Conservation (phyloP, 2,888 invertebrate species). For the Eulithis testata region DNA sequence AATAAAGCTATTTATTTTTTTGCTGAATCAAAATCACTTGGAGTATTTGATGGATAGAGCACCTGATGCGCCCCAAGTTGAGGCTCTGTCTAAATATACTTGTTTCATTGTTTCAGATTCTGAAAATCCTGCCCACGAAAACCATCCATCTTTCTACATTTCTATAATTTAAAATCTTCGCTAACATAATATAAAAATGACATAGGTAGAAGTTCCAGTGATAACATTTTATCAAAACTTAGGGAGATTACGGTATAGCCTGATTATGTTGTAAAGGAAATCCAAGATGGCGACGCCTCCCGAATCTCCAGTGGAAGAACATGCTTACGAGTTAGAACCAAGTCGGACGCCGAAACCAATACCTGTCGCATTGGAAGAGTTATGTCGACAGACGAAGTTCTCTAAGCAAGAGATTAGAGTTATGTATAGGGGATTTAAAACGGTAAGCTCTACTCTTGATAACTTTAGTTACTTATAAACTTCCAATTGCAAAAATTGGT, state of each 20-base stretch:
- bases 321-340: conserved; percentile 93
- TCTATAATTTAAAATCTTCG: background rate
- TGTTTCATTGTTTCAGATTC: conserved; percentile 58
- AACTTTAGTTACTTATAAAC: background rate
- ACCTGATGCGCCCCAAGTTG: too few species aligned
- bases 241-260: conserved; percentile 8
- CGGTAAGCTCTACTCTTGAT: conserved; percentile 83
- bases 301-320: conserved; percentile 94
- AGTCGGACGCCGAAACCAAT: conserved; percentile 91
- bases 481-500: too few species aligned
- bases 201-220: conserved; percentile 30
- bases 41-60: too few species aligned
- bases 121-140: conserved; percentile 53
- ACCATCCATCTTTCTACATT: conserved; percentile 49
- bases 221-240: conserved; percentile 29
- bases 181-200: conserved; percentile 38
- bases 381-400: conserved; percentile 97
- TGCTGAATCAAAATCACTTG: too few species aligned
- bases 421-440: conserved; percentile 99
- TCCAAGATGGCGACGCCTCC: conserved; percentile 92
- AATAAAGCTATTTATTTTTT: too few species aligned
- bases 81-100: background rate
- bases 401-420: conserved; percentile 97
- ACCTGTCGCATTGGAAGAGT: conserved; percentile 94
- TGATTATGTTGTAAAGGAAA: conserved; percentile 28